Percentiles rank a stretch among this genome's conserved stretches.
phyloP scores from a whole-genome alignment of 2,888 invertebrate species.

The Sepiola atlantica region DNA sequence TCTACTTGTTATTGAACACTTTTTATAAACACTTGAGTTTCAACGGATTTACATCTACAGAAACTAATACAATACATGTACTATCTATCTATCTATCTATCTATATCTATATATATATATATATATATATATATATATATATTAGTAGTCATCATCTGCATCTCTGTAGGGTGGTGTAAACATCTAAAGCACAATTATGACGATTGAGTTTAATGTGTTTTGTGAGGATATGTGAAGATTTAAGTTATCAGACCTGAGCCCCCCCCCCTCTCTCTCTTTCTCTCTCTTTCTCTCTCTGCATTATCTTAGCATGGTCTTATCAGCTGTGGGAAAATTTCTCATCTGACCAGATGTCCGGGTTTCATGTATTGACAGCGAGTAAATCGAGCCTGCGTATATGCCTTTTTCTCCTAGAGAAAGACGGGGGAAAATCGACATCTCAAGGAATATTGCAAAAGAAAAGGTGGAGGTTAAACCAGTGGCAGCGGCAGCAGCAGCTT shows the following conservation, averaged over 20 bases:
- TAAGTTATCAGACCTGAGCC: slow-evolving; percentile 34
- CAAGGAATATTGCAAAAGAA: slow-evolving; percentile 21
- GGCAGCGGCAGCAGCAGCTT: background rate
- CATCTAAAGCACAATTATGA: background rate
- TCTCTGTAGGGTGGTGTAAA: background rate
- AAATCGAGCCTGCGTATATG: slow-evolving; percentile 40
- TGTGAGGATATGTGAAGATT: slow-evolving; percentile 35
- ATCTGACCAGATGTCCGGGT: slow-evolving; percentile 43
- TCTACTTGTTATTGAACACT: no score
- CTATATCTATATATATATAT: no score
- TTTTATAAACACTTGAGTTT: no score
- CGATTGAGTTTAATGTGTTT: background rate
- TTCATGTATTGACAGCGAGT: slow-evolving; percentile 45
- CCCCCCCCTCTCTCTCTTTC: background rate
- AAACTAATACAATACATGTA: no score
- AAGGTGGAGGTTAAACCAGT: background rate
- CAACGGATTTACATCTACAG: no score
- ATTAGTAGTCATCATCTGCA: background rate
- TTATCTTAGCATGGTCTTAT: slow-evolving; percentile 46
- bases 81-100: no score
- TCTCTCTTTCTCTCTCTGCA: background rate
- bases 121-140: no score
- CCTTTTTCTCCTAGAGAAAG: slow-evolving; percentile 40
- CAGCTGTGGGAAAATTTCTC: slow-evolving; percentile 46
- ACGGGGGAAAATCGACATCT: background rate